Evolutionary conservation across 2,113 vertebrate species (phyloP), one percentile per base, ranked within the genome.

Genomic region (Malurus alboscapulatus): DNA sequence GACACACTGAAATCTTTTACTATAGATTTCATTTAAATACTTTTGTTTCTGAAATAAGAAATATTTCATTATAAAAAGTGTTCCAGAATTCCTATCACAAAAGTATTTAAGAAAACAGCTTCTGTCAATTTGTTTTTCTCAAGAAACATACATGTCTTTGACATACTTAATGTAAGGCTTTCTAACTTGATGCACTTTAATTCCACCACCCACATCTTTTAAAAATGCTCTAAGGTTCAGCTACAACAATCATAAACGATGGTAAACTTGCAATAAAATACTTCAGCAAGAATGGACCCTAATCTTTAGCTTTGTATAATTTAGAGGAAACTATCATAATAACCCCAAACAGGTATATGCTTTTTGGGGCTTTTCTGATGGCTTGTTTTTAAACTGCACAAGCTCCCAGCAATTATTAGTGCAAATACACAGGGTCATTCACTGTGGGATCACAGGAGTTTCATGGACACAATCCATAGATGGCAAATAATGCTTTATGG

Each of bases 291-390:
- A 54, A 10, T 55, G 19, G 29, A 81, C 32, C 10, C 47, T 34
- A 55, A 51, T 54, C 18, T 57, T 48, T 3, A 25, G 9, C 20
- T 74, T 42, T 73, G 68, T 42, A 57, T 17, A 69, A 11, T 36
- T 67, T 48, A 76, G 51, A 18, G 34, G 22, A 74, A 88, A 36
- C 2, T 13, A 57, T 26, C 19, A 63, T 21, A 51, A 72, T 73
- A n/a, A 32, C 7, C 53, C 90, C 7, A 15, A 38, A 34, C 4
- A 73, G 3, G 7, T 19, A 62, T 12, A 10, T 36, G 57, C 20
- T 74, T 34, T 69, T 36, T 3, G 6, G 9, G 0, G 0, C 0
- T 13, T 45, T 29, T 59, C 88, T 38, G 7, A 68, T 55, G 30
- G 40, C 22, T 74, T 75, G 15, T 27, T 92, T 93, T 78, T 55